Evolutionary conservation across 1,140 invertebrate species (phyloP), one percentile per base, ranked within the genome.

Genomic region (Drosophila sulfurigaster): DNA sequence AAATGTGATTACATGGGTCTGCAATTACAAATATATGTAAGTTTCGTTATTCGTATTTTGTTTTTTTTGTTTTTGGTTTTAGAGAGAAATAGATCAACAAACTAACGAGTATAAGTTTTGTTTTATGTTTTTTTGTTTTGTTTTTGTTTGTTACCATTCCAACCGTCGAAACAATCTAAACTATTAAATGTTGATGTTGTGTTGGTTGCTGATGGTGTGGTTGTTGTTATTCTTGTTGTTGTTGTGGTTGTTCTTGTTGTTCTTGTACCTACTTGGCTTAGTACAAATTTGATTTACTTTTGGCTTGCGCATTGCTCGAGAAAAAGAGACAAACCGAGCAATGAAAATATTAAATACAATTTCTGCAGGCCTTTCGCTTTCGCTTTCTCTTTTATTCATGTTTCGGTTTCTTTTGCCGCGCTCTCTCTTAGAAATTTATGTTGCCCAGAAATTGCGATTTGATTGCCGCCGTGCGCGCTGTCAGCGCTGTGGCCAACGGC

Each of bases 361-460:
- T 25, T 73, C 56, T 10, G 45, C 63, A 65, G 60, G 74, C 69
- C 62, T 62, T 52, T 41, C 69, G 41, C 25, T 28, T 28, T 51
- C 20, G 11, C 8, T 28, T 51, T 51, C 11, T 7, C 3, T 30
- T 28, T 30, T 10, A 11, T 30, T 58, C 13, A 38, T 32, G 7
- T 48, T 32, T 58, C 5, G 59, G 41, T 46, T 56, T 43, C 49
- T 41, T 54, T 59, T 52, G 38, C 52, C 54, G 62, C 56, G 48
- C 71, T 69, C 57, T 75, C 67, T 62, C 38, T 81, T 91, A 92
- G 79, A 92, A 92, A 81, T 91, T 91, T 52, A 91, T 88, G 74
- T 92, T 92, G 86, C 91, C 91, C 82, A 92, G 60, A 90, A 92
- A 92, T 75, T 92, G 91, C 49, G 91, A 92, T 81, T 92, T 92